Base-by-base conservation (phyloP, 2,113 vertebrate species). In the Manacus vitellinus region DNA sequence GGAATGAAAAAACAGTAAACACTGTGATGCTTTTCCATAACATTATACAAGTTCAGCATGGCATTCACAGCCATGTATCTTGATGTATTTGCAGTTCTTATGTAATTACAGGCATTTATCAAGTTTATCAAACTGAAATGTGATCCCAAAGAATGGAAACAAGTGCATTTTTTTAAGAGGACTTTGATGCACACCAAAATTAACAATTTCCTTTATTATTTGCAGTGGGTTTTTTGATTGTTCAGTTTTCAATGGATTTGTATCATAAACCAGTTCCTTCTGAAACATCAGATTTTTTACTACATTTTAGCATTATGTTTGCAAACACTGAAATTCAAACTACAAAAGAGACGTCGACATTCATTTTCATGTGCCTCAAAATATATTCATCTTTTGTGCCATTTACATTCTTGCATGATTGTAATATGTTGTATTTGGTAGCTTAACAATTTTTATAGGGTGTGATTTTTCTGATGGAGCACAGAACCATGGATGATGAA, bases 281-380 rank as follows among this genome's bases (percentile, higher is more conserved):
- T 59, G 43, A 71, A 81, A 51, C 12, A 35, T 37, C 1, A 1
- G 21, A 39, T 25, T 68, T 75, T 58, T 91, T 23, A 41, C 52
- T 65, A 3, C 39, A 61, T 5, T 33, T 78, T 68, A 81, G 24
- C 19, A 14, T 49, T 49, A 68, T 33, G 14, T 73, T 52, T 88
- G 9, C 54, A 92, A 80, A 66, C 41, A 51, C 16, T 52, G 28
- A 70, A 25, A 74, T 74, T 85, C 33, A 27, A 70, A 61, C 44
- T 23, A 52, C 28, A 41, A 81, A 82, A 94, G 54, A 70, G 46
- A 28, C 35, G 61, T 85, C 56, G 27, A 6, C 43, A 89, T 87
- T 82, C 91, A 96, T 97, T 81, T 82, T 67, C 95, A 91, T 95
- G 67, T 94, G 46, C 84, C 92, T 88, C 55, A 12, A 8, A 95